Percentiles rank a stretch among this genome's conserved stretches.
These are phyloP conservation scores for Gymnothorax reevesii DNA, from an alignment of 2,797 vertebrate genomes.

Conservation along the genomic window DNA sequence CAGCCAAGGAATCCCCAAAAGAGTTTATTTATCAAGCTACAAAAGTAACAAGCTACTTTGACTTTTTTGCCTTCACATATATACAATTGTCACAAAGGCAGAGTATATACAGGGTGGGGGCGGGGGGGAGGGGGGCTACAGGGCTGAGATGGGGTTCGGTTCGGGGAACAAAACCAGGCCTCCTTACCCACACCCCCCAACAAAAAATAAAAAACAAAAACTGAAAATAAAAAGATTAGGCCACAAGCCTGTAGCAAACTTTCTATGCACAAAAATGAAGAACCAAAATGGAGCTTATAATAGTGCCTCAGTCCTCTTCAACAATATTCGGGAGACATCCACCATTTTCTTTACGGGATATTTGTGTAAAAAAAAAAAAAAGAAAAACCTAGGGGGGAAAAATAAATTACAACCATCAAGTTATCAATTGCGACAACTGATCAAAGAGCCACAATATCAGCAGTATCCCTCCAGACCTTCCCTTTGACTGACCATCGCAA, in stretches of 20 bases:
- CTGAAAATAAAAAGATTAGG: constrained; percentile 49
- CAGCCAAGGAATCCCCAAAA: constrained; percentile 56
- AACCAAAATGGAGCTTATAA: constrained; percentile 45
- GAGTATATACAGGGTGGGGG: constrained; percentile 73
- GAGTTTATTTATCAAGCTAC: constrained; percentile 77
- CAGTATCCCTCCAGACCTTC: constrained; percentile 24
- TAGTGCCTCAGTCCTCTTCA: constrained; percentile 49
- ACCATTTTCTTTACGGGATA: constrained; percentile 53
- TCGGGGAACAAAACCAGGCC: constrained; percentile 58
- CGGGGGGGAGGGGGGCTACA: constrained; percentile 48
- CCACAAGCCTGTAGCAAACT: constrained; percentile 60
- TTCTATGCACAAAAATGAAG: constrained; percentile 69
- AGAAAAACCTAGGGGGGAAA: constrained; percentile 55
- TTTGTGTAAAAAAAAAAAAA: constrained; percentile 65
- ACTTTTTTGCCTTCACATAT: constrained; percentile 80
- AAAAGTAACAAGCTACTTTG: constrained; percentile 74
- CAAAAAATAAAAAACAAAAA: constrained; percentile 50
- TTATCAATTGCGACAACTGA: constrained; percentile 28
- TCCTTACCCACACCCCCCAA: constrained; percentile 57
- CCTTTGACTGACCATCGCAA: constrained; percentile 12
- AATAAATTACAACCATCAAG: constrained; percentile 67
- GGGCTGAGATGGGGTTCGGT: constrained; percentile 57
- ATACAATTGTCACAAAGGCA: constrained; percentile 77
- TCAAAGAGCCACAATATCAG: constrained; percentile 22
- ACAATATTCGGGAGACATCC: constrained; percentile 49